A percentile compares a stretch with the other conserved stretches of the same genome.
Evolutionary conservation across 2,113 vertebrate genomes (phyloP).

Genomic region (Petrocephalus zakoni): DNA sequence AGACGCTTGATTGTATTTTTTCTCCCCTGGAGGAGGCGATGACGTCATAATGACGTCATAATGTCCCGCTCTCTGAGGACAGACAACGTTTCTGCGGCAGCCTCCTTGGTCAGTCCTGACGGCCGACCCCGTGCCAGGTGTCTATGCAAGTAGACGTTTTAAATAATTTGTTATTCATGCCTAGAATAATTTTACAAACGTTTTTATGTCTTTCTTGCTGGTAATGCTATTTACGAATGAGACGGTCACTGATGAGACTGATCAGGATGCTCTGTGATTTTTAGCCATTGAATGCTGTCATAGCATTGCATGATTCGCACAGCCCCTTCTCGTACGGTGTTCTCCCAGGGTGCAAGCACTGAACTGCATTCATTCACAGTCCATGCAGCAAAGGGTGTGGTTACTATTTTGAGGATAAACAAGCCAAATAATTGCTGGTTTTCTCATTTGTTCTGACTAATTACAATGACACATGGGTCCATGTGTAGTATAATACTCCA

Average conservation of each 20-base stretch:
- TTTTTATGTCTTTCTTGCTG: neutral
- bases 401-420: neutral
- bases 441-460: neutral
- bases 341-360: neutral
- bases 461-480: neutral
- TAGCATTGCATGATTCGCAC: neutral
- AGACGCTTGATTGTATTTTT: neutral
- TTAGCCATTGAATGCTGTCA: neutral
- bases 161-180: neutral
- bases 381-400: neutral
- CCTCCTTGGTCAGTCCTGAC: neutral
- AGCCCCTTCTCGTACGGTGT: neutral
- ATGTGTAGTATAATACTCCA: neutral
- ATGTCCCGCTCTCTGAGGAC: neutral
- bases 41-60: neutral
- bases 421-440: neutral
- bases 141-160: neutral
- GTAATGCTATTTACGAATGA: constrained; percentile 3
- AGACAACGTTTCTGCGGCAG: neutral
- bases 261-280: neutral
- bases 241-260: neutral
- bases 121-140: neutral
- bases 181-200: constrained; percentile 3
- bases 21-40: neutral
- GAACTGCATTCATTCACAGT: neutral